Base-by-base conservation (phyloP, 2,113 vertebrate species). In the Mus spicilegus region DNA sequence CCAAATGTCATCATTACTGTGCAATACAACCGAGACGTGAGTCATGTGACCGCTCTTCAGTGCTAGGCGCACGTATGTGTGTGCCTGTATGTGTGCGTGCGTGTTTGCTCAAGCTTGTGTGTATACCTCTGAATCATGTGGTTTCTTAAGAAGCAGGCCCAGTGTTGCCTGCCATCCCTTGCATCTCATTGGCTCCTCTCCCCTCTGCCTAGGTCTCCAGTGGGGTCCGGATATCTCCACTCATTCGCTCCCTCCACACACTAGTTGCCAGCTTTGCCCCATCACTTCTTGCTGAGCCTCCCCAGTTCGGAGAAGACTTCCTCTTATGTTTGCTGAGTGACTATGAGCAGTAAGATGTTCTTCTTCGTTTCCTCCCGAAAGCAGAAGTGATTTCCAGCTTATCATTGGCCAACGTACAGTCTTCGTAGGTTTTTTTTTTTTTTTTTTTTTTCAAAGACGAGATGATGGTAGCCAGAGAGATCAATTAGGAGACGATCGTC, bases 381-480 rank as follows among this genome's bases (percentile, higher is more conserved):
- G 95, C 73, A 84, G 97, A 97, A 97, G 92, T 93, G 56, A 70
- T 78, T 88, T 89, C 0, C 46, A 67, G 67, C 16, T 94, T 39
- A 33, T 56, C 49, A 49, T 30, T 46, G 19, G 28, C 56, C 76
- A 77, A 39, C 54, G 3, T n/a, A 6, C 28, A 56, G 7, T 65
- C 42, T 90, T 87, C 56, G 22, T 73, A 86, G 42, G 5, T 90
- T 88, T 7, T 26, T 69, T 30, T 72, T 33, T 73, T 36, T 73
- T 7, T 73, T 5, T 36, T 33, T 77, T 33, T 94, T 33, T 61
- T 46, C 76, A 80, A 70, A 42, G 39, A 81, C 49, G 36, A 70
- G 61, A 61, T 58, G 24, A 54, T 69, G 65, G 17, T 63, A 82
- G 84, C 51, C 8, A 16, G 17, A 80, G 46, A 51, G 81, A 91